Percentiles rank a stretch among this genome's conserved stretches.
phyloP scores from a whole-genome alignment of 2,113 vertebrate genomes.

The Phrynocephalus versicolor region DNA sequence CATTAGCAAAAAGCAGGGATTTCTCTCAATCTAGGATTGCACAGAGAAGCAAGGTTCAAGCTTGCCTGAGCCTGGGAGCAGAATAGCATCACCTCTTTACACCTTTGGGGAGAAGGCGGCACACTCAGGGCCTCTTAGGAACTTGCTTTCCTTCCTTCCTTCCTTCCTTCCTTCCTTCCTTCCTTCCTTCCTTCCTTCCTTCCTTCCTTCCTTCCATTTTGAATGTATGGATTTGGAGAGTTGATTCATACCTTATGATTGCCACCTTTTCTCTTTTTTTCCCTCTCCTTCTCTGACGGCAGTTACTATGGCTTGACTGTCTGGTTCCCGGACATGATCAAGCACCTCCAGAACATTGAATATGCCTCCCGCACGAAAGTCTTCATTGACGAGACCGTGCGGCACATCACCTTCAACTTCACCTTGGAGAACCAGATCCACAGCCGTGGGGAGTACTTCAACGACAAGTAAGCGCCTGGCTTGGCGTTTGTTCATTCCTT shows the following conservation, averaged over 20 bases:
- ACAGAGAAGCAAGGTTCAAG: too few species aligned
- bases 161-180: too few species aligned
- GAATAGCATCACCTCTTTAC: too few species aligned
- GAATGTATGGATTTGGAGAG: too few species aligned
- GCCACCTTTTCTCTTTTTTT: background rate
- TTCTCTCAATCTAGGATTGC: background rate
- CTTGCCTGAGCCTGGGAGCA: background rate
- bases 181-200: too few species aligned
- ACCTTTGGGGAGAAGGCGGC: background rate
- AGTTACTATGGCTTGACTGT: slow-evolving; percentile 97
- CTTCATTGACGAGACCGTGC: slow-evolving; percentile 88
- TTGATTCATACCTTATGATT: background rate
- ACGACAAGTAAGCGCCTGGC: slow-evolving; percentile 86
- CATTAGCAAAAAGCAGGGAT: background rate
- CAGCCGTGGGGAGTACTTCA: slow-evolving; percentile 92
- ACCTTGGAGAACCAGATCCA: slow-evolving; percentile 98
- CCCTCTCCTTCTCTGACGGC: background rate
- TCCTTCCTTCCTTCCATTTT: too few species aligned
- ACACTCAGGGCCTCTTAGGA: too few species aligned
- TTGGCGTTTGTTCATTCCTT: background rate
- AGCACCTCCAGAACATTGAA: slow-evolving; percentile 92
- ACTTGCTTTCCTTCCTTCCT: too few species aligned
- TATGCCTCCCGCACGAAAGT: slow-evolving; percentile 89
- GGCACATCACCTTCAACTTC: slow-evolving; percentile 97
- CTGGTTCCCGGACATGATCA: slow-evolving; percentile 99